These are phyloP conservation scores for Callospermophilus lateralis DNA, from an alignment of 2,113 vertebrate genomes.

Conservation along the genomic window DNA sequence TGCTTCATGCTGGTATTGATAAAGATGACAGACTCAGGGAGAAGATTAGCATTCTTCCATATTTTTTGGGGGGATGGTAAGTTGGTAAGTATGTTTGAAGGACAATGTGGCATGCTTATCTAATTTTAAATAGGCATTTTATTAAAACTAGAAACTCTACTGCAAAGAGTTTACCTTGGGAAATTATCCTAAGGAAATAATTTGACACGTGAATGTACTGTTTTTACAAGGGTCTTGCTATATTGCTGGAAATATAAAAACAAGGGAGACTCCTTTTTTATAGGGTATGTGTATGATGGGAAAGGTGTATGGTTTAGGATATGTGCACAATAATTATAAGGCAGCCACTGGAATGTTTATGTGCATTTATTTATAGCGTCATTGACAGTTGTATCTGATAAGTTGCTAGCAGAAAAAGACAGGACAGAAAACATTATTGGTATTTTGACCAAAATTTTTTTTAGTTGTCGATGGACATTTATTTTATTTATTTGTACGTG, in stretches of 20 bases:
- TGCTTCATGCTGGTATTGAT: neutral
- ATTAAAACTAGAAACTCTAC: neutral
- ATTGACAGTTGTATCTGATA: neutral
- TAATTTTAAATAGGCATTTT: neutral
- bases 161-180: neutral
- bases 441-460: neutral
- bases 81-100: neutral
- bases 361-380: neutral
- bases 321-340: neutral
- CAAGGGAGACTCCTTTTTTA: neutral
- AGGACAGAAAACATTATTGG: neutral
- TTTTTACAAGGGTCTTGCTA: neutral
- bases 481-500: too few relatives aligned
- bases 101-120: neutral
- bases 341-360: neutral
- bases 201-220: neutral
- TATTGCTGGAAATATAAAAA: neutral
- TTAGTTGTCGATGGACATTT: too few relatives aligned
- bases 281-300: neutral
- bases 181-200: constrained; percentile 5
- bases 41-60: neutral
- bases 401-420: neutral
- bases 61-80: neutral
- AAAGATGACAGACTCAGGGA: too few relatives aligned
- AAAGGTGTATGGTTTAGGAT: neutral